Evolutionary conservation across 2,113 vertebrate species (phyloP).

Genomic region (Notiomystis cincta): DNA sequence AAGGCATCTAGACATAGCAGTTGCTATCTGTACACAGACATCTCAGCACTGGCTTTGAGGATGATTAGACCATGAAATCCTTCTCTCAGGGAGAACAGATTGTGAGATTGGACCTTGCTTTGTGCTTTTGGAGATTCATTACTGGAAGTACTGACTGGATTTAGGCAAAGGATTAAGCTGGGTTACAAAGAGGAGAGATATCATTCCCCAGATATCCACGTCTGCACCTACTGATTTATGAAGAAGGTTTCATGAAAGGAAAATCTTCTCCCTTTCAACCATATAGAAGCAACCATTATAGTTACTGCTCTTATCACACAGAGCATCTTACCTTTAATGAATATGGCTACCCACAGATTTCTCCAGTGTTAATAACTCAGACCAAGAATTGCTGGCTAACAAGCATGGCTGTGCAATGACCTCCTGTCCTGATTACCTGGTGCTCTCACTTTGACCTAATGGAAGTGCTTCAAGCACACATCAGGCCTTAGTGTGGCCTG

Average conservation of each 20-base stretch:
- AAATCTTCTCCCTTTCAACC: background rate
- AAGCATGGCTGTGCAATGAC: too few relatives aligned
- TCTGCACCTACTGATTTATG: background rate
- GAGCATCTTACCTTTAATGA: background rate
- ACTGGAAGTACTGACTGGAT: background rate
- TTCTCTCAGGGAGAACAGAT: background rate
- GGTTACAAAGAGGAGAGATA: background rate
- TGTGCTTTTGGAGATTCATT: background rate
- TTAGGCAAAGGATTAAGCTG: background rate
- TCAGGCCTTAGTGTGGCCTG: background rate
- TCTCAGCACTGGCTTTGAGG: background rate
- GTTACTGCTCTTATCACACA: background rate
- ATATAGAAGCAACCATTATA: background rate
- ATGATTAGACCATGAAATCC: background rate
- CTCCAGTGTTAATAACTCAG: background rate
- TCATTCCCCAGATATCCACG: background rate
- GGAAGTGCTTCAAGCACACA: accelerated
- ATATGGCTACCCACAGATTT: background rate
- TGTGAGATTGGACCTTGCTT: background rate
- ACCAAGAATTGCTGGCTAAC: background rate
- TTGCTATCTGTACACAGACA: background rate
- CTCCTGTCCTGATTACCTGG: background rate
- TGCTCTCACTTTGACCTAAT: background rate
- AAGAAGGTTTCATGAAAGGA: background rate
- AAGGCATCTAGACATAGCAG: background rate